Evolutionary conservation across 2,888 invertebrate genomes (phyloP).

Genomic region (Orthosia gothica): DNA sequence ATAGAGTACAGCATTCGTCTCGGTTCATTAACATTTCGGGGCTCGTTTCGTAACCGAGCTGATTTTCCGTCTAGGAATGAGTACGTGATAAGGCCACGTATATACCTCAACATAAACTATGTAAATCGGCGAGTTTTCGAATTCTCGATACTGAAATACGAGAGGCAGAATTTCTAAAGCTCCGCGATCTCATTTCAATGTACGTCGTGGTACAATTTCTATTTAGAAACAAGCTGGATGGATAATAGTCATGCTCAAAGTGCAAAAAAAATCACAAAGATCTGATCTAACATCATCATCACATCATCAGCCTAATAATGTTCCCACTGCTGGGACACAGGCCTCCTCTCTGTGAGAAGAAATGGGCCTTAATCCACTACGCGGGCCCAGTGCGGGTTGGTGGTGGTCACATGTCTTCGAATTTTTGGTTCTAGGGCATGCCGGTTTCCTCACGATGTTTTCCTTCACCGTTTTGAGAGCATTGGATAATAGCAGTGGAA

Average conservation of each 20-base stretch:
- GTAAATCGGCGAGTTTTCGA: conserved; percentile 53
- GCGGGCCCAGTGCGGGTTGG: too few species aligned
- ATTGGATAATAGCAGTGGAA: too few species aligned
- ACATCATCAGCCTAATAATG: too few species aligned
- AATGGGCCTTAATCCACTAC: too few species aligned
- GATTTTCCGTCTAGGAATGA: conserved; percentile 65
- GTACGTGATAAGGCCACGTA: conserved; percentile 56
- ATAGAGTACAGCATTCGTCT: conserved; percentile 71
- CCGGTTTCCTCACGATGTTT: too few species aligned
- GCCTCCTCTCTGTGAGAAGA: too few species aligned
- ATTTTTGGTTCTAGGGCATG: too few species aligned
- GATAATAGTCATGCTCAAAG: background rate
- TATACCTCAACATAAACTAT: conserved; percentile 51
- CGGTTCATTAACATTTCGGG: conserved; percentile 72
- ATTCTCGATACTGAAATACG: conserved; percentile 50
- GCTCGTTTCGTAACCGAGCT: conserved; percentile 65
- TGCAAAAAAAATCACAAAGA: background rate
- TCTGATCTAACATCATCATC: too few species aligned
- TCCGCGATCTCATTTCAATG: conserved; percentile 21
- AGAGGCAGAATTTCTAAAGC: conserved; percentile 46
- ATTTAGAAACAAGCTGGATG: conserved; percentile 20
- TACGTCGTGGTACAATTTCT: conserved; percentile 32
- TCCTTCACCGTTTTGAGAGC: too few species aligned
- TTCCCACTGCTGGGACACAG: too few species aligned
- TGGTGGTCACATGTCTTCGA: too few species aligned